Conservation (phyloP, 2,888 invertebrate genomes). For the Folsomia manolachei region DNA sequence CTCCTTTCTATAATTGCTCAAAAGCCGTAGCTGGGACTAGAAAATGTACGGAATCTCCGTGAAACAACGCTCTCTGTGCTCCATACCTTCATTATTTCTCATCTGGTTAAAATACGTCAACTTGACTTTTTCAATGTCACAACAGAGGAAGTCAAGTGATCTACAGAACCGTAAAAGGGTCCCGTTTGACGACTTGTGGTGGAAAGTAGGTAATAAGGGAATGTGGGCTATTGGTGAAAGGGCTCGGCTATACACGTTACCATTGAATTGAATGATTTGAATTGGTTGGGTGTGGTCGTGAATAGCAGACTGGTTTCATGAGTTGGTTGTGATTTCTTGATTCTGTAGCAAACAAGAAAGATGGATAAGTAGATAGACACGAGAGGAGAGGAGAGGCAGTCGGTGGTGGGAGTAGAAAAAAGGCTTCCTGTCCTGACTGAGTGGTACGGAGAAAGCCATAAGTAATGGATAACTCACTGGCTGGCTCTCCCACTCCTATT, state of each 20-base stretch:
- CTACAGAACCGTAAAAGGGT: not conserved
- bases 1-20: not conserved
- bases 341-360: not conserved
- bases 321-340: not conserved
- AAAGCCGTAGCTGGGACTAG: no score
- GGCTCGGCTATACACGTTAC: not conserved
- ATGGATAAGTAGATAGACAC: not conserved
- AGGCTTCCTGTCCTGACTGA: no score
- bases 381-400: not conserved
- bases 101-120: no score
- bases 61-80: no score
- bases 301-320: no score
- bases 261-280: not conserved
- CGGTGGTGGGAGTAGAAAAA: not conserved
- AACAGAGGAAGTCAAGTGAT: not conserved
- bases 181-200: not conserved
- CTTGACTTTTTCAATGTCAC: not conserved
- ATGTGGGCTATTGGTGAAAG: not conserved
- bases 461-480: constrained; percentile 1
- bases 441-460: not conserved
- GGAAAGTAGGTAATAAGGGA: not conserved
- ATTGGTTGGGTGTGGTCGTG: constrained; percentile 3
- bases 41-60: no score
- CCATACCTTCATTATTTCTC: no score
- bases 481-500: not conserved